Percentiles rank a stretch among this genome's conserved stretches.
Evolutionary conservation across 2,113 vertebrate species (phyloP).

Genomic region (Zapus hudsonius): DNA sequence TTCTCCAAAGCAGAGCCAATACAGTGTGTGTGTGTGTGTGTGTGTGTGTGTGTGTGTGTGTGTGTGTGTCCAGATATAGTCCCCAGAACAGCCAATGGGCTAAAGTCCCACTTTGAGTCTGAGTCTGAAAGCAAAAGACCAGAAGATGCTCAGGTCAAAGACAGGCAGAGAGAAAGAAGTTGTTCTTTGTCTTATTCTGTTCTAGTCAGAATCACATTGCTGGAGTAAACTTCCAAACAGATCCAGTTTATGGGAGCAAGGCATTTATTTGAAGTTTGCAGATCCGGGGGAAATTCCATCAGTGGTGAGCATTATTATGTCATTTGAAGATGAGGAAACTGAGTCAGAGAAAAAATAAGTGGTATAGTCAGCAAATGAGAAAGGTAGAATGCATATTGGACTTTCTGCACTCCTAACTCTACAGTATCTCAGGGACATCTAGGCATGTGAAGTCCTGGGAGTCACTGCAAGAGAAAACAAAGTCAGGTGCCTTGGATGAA

Average conservation of each 20-base stretch:
- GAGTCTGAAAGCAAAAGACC: not conserved
- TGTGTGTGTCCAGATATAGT: not conserved
- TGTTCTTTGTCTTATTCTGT: too few species aligned
- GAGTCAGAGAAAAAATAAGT: not conserved
- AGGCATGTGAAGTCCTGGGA: not conserved
- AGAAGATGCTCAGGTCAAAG: not conserved
- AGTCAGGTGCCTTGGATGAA: not conserved
- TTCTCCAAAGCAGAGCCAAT: not conserved
- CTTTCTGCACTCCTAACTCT: too few species aligned
- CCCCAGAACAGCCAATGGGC: not conserved
- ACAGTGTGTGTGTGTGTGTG: not conserved
- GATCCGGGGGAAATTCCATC: too few species aligned
- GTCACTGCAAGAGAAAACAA: not conserved
- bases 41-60: not conserved
- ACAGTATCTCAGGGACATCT: not conserved
- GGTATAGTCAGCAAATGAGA: not conserved
- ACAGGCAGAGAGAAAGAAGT: not conserved
- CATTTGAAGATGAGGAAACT: not conserved
- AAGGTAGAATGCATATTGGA: rapidly evolving
- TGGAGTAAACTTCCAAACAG: too few species aligned
- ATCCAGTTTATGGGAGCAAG: too few species aligned
- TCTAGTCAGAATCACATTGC: too few species aligned
- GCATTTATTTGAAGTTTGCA: too few species aligned
- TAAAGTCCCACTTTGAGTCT: not conserved
- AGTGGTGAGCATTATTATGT: rapidly evolving